Evolutionary conservation across 2,888 invertebrate genomes (phyloP), one percentile per base, ranked within the genome.

Genomic region (Arrhopalites spinosus): DNA sequence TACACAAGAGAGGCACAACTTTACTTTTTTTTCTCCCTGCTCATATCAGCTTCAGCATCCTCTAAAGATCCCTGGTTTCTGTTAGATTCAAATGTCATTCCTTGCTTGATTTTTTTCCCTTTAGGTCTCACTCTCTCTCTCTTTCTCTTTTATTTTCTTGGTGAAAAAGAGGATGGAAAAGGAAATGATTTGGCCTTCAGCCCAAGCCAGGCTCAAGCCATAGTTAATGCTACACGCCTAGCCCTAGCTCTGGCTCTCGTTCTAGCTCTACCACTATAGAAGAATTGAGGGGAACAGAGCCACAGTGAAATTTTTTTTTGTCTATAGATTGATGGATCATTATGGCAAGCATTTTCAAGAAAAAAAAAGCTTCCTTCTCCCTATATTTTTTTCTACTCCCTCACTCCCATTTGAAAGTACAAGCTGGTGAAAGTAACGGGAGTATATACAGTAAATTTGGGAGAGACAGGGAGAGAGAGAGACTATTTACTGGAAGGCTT

Each of bases 1-100:
- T 63, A 63, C 29, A 63, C 23, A 53, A 66, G 20, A 69, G 61
- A 30, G 23, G 27, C 47, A 73, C 43, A 67, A 67, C 47, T 73
- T 73, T 73, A 47, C n/a, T n/a, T n/a, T 64, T 67, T 36, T 73
- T n/a, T 27, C 56, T 66, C 53, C 66, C 17, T 2, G 5, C 11
- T 53, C 36, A 23, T 29, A 69, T 50, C 53, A 5, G 5, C 29
- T 23, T 50, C n/a, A n/a, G 43, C 45, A n/a, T 53, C 50, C 70
- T 15, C 36, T 36, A 36, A 11, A 36, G 36, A 7, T 36, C 36
- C 11, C 3, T 3, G 11, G 36, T 36, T 74, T 45, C 45, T 45
- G 53, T 36, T 77, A 47, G 59, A 77, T 77, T 77, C 77, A 74
- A 72, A 72, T 77, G 77, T 71, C 74, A 77, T 77, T 71, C 72